A percentile compares a stretch with the other conserved stretches of the same genome.
phyloP scores from a whole-genome alignment of 2,888 invertebrate species.

The Drosophila basisetae region DNA sequence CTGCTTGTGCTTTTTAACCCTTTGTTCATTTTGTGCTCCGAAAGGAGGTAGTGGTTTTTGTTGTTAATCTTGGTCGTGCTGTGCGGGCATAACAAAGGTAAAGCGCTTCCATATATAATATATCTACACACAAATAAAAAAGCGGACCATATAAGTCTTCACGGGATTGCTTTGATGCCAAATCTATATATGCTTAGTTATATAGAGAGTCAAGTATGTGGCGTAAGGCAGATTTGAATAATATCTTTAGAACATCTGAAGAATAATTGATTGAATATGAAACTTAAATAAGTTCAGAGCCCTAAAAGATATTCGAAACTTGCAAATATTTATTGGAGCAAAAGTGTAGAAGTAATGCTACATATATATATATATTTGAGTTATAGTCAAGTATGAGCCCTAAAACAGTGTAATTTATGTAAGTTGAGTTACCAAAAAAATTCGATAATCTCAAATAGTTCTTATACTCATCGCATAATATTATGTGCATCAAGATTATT shows the following conservation, averaged over 20 bases:
- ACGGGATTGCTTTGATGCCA: neutral
- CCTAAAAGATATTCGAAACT: neutral
- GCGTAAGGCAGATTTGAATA: neutral
- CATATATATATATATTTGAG: neutral
- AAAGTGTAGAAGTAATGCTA: no score
- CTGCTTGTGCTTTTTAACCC: constrained; percentile 40
- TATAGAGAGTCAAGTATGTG: neutral
- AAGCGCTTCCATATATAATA: constrained; percentile 8
- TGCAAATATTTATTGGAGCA: neutral
- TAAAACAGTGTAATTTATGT: neutral
- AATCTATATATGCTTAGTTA: neutral
- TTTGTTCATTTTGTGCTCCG: constrained; percentile 29
- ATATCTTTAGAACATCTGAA: neutral
- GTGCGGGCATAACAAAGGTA: constrained; percentile 9
- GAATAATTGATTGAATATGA: neutral
- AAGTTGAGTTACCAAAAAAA: neutral
- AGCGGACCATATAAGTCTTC: neutral
- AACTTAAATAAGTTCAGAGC: neutral
- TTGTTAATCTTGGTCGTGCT: constrained; percentile 28
- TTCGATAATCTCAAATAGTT: neutral
- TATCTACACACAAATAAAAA: constrained; percentile 4
- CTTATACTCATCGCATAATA: no score
- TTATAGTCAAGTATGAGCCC: neutral
- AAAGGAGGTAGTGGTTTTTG: constrained; percentile 26
- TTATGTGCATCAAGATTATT: no score